phyloP scores from a whole-genome alignment of 1,140 invertebrate species.

The Lamellibrachia luymesi region DNA sequence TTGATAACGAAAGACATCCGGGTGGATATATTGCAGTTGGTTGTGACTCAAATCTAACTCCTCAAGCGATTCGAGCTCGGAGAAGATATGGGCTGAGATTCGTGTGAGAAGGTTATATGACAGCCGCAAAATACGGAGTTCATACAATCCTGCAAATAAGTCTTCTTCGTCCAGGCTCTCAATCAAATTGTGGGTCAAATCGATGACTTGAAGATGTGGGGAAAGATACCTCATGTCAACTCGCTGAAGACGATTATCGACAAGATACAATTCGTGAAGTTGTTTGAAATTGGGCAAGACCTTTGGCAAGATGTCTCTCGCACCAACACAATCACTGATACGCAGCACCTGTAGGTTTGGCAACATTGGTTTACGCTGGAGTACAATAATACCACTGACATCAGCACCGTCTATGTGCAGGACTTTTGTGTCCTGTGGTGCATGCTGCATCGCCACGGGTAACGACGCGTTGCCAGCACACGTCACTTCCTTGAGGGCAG shows the following conservation, averaged over 20 bases:
- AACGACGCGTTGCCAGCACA: neutral
- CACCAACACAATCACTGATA: neutral
- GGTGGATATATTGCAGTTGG: neutral
- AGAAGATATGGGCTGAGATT: neutral
- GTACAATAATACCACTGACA: neutral
- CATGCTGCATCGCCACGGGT: neutral
- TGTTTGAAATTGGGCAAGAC: neutral
- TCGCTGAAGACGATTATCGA: neutral
- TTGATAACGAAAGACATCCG: neutral
- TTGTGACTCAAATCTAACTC: conserved; percentile 14
- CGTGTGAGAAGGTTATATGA: neutral
- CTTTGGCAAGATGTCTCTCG: neutral
- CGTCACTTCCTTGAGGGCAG: neutral
- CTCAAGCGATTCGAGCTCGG: neutral
- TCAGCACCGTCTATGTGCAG: neutral
- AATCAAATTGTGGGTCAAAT: neutral
- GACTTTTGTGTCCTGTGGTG: neutral
- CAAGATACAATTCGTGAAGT: neutral
- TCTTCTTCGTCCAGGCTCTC: neutral
- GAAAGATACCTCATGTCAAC: neutral
- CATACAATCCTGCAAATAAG: neutral
- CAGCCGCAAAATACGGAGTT: neutral
- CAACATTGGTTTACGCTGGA: neutral
- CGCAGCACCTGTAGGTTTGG: neutral
- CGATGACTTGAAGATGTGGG: neutral